Percentiles rank a stretch among this genome's conserved stretches.
Evolutionary conservation across 2,888 invertebrate species (phyloP).

Genomic region (Asteroscopus sphinx): DNA sequence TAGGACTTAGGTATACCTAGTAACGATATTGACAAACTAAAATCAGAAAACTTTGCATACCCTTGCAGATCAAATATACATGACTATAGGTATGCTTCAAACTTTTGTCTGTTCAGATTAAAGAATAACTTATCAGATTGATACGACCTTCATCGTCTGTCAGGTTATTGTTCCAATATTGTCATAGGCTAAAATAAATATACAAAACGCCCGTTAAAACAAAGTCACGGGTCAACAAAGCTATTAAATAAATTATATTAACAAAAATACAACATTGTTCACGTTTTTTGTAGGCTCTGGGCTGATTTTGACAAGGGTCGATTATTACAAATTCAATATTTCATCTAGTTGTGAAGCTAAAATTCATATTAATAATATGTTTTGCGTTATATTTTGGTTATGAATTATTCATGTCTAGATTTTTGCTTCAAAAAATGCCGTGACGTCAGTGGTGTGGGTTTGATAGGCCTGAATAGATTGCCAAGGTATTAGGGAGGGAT

Average conservation of each 20-base stretch:
- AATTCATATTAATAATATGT: conserved; percentile 29
- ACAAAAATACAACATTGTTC: conserved; percentile 15
- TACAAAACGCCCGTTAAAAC: neutral
- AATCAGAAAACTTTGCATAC: too few species aligned
- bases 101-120: neutral
- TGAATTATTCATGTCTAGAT: conserved; percentile 36
- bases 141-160: neutral
- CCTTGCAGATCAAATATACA: too few species aligned
- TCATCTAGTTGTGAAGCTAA: conserved; percentile 31
- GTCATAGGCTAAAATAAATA: neutral
- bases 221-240: conserved; percentile 13
- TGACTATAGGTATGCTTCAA: too few species aligned
- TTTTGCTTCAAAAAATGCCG: conserved; percentile 5
- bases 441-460: too few species aligned
- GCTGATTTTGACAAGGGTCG: conserved; percentile 52
- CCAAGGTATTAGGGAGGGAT: too few species aligned
- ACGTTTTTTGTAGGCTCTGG: conserved; percentile 23
- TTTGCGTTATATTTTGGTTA: conserved; percentile 24
- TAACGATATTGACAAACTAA: too few species aligned
- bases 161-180: conserved; percentile 4
- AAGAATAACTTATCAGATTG: neutral
- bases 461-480: too few species aligned
- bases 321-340: conserved; percentile 53
- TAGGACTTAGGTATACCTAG: too few species aligned
- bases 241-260: conserved; percentile 28